A percentile compares a stretch with the other conserved stretches of the same genome.
Conservation (phyloP, 2,113 vertebrate genomes). For the Athene cunicularia region DNA sequence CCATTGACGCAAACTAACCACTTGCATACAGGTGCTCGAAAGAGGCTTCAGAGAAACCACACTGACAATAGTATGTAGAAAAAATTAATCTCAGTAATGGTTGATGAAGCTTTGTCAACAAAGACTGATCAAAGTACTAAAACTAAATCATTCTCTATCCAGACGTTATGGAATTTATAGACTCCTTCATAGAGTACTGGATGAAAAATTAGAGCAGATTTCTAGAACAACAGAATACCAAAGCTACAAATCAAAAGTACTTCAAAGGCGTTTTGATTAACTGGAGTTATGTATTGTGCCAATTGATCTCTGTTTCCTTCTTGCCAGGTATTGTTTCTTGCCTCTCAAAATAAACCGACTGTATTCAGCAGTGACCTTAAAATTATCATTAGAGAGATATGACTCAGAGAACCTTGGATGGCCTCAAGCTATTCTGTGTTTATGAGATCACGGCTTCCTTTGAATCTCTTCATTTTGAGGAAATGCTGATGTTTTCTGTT, state of each 20-base stretch:
- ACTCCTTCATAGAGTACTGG: background rate
- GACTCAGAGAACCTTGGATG: background rate
- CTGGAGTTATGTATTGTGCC: background rate
- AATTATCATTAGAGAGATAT: background rate
- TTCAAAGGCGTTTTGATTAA: conserved; percentile 57
- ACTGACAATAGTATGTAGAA: background rate
- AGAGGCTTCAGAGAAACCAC: background rate
- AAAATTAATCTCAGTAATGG: conserved; percentile 22
- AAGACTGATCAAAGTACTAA: conserved; percentile 34
- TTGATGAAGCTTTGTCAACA: conserved; percentile 10
- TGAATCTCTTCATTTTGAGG: background rate
- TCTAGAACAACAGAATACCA: conserved; percentile 44
- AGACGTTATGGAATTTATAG: background rate
- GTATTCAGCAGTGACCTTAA: background rate
- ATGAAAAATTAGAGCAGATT: conserved; percentile 37
- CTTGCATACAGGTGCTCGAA: background rate
- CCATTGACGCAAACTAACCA: background rate
- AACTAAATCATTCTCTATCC: background rate
- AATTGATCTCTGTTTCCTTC: conserved; percentile 10
- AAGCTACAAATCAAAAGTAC: conserved; percentile 39
- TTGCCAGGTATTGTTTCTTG: background rate
- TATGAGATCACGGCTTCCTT: background rate
- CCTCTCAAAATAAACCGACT: conserved; percentile 3
- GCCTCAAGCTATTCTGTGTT: background rate
- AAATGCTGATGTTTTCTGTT: background rate